These are phyloP conservation scores for Heliconius sara DNA, from an alignment of 2,888 invertebrate genomes.

Conservation along the genomic window DNA sequence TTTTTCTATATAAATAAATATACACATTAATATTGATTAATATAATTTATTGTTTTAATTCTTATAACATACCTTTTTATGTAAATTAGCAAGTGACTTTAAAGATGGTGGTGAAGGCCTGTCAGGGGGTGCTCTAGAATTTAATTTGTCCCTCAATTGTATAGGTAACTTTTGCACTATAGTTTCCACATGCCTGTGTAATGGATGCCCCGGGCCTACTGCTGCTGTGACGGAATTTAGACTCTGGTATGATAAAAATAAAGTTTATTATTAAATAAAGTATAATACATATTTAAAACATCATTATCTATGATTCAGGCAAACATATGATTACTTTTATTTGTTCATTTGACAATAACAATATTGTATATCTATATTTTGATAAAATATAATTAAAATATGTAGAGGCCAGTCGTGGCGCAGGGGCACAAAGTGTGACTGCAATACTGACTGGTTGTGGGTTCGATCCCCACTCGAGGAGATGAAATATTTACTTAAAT, in stretches of 20 bases:
- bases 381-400: too few species aligned
- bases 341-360: constrained; percentile 8
- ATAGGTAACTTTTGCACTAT: constrained; percentile 94
- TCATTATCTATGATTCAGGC: constrained; percentile 6
- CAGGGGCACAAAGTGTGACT: too few species aligned
- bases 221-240: constrained; percentile 91
- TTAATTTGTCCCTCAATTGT: constrained; percentile 89
- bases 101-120: constrained; percentile 88
- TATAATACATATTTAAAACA: constrained; percentile 5
- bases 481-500: too few species aligned
- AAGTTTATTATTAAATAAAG: not conserved
- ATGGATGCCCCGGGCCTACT: constrained; percentile 89
- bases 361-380: not conserved
- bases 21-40: not conserved
- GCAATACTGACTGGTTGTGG: too few species aligned
- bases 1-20: not conserved
- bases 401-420: too few species aligned
- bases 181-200: constrained; percentile 92
- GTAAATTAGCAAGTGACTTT: constrained; percentile 93
- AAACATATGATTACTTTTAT: constrained; percentile 7
- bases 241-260: constrained; percentile 83
- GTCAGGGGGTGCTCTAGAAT: constrained; percentile 82
- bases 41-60: not conserved
- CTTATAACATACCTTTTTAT: constrained; percentile 89
- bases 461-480: too few species aligned